phyloP scores from a whole-genome alignment of 2,888 invertebrate species.

The Glaucopsyche alexis region DNA sequence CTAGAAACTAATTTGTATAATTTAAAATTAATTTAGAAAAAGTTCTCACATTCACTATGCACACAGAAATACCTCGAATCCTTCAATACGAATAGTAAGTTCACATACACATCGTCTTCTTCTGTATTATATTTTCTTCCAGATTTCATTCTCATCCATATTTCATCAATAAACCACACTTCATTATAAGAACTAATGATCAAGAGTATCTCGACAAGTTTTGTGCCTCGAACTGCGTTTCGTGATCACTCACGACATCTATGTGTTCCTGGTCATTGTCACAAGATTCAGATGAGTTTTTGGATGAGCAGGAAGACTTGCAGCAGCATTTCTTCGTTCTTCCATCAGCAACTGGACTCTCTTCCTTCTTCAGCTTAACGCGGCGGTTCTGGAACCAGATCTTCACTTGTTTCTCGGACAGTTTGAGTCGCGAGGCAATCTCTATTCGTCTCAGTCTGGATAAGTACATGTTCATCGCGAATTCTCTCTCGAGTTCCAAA shows the following conservation, averaged over 20 bases:
- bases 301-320: constrained; percentile 56
- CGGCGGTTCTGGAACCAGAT: constrained; percentile 97
- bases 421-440: constrained; percentile 91
- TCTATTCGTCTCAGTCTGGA: constrained; percentile 94
- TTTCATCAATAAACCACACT: background rate
- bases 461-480: constrained; percentile 93
- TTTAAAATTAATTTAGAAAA: background rate
- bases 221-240: constrained; percentile 57
- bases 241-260: constrained; percentile 71
- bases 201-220: constrained; percentile 60
- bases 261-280: constrained; percentile 68
- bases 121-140: background rate
- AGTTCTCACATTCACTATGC: background rate
- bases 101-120: background rate
- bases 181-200: constrained; percentile 31
- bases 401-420: constrained; percentile 97
- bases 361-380: constrained; percentile 96
- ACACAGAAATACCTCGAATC: background rate
- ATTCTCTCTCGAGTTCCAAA: constrained; percentile 93
- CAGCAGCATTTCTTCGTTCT: constrained; percentile 67
- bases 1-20: background rate
- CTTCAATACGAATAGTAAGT: background rate
- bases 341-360: constrained; percentile 75
- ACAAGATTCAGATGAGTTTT: constrained; percentile 54
- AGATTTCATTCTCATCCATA: background rate